These are phyloP conservation scores for Penaeus chinensis DNA, from an alignment of 1,140 invertebrate species.

Conservation along the genomic window DNA sequence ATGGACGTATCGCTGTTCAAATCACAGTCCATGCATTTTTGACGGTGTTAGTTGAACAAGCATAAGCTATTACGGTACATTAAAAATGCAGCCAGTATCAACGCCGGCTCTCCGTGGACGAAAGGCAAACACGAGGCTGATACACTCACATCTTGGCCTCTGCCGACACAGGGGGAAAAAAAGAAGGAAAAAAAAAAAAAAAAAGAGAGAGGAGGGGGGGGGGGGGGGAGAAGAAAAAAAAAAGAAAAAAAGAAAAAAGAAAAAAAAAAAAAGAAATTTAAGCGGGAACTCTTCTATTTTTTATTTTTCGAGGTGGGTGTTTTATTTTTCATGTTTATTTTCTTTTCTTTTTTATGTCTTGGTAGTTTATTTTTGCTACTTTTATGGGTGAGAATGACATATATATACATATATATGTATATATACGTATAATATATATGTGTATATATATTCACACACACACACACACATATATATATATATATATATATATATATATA, in stretches of 20 bases:
- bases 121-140: slow-evolving; percentile 20
- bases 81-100: slow-evolving; percentile 50
- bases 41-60: slow-evolving; percentile 56
- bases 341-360: no score
- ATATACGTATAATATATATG: no score
- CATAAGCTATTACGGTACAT: slow-evolving; percentile 58
- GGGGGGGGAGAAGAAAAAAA: not conserved
- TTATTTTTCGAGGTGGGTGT: not conserved
- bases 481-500: no score
- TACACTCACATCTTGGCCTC: not conserved
- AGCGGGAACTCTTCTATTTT: no score
- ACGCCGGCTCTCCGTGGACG: slow-evolving; percentile 11
- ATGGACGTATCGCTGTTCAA: slow-evolving; percentile 56
- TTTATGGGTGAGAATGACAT: no score
- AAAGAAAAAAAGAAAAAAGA: no score
- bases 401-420: no score
- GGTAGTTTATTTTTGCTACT: no score
- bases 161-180: not conserved
- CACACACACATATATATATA: no score
- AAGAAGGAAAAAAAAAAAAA: not conserved
- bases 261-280: no score
- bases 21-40: slow-evolving; percentile 59
- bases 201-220: not conserved
- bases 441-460: no score
- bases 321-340: no score